Conservation (phyloP, 2,797 vertebrate genomes). For the Thaleichthys pacificus region DNA sequence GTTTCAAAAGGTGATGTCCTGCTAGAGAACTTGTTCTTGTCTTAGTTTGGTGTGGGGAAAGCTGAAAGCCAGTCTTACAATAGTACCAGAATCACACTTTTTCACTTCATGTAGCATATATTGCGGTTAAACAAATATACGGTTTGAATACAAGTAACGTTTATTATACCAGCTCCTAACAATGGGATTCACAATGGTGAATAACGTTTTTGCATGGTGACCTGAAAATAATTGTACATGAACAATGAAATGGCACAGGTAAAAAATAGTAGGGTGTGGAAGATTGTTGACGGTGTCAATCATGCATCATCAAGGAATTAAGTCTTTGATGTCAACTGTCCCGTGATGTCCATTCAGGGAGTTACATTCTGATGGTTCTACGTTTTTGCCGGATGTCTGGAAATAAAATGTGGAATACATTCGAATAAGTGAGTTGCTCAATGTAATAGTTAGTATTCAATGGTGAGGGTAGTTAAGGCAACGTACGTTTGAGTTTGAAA, state of each 20-base stretch:
- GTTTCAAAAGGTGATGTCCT: not conserved
- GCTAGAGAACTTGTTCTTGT: not conserved
- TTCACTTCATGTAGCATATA: no score
- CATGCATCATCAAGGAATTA: not conserved
- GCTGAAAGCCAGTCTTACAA: not conserved
- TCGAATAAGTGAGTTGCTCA: not conserved
- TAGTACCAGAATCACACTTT: no score
- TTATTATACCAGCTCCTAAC: not conserved
- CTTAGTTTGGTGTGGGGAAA: not conserved
- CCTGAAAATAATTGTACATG: not conserved
- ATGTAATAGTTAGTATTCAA: not conserved
- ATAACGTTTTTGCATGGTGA: not conserved
- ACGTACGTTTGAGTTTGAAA: constrained; percentile 46
- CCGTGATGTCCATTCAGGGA: not conserved
- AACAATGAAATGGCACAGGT: not conserved
- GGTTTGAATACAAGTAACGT: not conserved
- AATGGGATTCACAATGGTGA: not conserved
- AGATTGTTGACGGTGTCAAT: no score
- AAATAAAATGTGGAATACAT: constrained; percentile 2
- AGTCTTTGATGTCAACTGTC: not conserved
- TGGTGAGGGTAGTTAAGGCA: no score
- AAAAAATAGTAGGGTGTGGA: not conserved
- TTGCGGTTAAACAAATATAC: no score
- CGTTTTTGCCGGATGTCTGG: not conserved
- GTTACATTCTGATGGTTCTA: not conserved